These are phyloP conservation scores for Slavum lentiscoides DNA, from an alignment of 2,888 invertebrate genomes.

Conservation along the genomic window DNA sequence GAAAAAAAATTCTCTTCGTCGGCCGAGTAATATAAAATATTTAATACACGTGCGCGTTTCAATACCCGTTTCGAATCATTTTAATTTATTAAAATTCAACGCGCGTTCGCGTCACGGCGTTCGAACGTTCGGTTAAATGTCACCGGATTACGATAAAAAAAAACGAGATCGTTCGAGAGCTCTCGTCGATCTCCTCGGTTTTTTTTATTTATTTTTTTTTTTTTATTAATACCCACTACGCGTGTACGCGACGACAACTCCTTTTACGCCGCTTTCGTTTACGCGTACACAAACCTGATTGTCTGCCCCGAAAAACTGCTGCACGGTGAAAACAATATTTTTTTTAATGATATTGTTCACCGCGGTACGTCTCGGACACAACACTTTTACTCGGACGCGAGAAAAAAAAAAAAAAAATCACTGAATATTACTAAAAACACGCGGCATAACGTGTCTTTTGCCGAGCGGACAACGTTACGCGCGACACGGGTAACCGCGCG, in stretches of 20 bases:
- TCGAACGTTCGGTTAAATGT: background rate
- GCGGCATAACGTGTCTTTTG: no score
- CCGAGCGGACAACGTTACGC: no score
- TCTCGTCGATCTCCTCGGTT: no score
- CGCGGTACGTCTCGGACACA: no score
- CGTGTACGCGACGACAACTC: background rate
- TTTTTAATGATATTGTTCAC: no score
- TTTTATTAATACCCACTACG: no score
- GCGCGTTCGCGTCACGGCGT: background rate
- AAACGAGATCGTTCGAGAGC: background rate
- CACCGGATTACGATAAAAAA: background rate
- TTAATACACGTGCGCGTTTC: background rate
- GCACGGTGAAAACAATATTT: background rate
- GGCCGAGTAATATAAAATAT: background rate
- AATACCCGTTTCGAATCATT: background rate
- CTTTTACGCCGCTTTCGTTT: background rate
- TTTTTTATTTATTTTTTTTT: no score
- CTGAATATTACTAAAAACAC: no score
- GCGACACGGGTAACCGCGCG: no score
- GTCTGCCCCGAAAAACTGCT: background rate
- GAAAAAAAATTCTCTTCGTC: background rate
- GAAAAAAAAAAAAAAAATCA: no score
- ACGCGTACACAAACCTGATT: conserved; percentile 5
- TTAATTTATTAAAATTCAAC: background rate
- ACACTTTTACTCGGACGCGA: no score